Base-by-base conservation (phyloP, 2,888 invertebrate species). In the Lapara coniferarum region DNA sequence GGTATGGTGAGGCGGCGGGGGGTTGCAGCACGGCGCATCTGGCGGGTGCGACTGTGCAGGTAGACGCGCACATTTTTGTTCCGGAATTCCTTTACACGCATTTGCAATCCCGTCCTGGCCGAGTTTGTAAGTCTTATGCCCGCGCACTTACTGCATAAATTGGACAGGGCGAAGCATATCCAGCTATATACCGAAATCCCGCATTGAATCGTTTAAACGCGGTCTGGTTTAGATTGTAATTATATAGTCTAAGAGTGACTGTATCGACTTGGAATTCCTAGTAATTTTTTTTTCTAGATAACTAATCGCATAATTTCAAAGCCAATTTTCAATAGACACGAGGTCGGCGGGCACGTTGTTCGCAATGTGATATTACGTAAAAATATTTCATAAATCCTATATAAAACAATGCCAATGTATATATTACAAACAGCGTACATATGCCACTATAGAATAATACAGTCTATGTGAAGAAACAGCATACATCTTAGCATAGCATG, bases 11-110 rank as follows among this genome's bases (percentile, higher is more conserved):
- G 77, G 77, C 69, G 75, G 77, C 69, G 77, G 77, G 76, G 75
- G 52, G 74, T 72, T 74, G 74, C 71, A 71, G 63, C 19, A 46
- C 69, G 76, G 78, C 79, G 81, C 87, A 86, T 85, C 87, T 86
- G 89, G 83, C 83, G 84, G 81, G 78, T 78, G 80, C 75, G 75
- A 66, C 75, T 72, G 76, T 79, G 82, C 89, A 90, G 91, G 89
- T 91, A 90, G 88, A 86, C 82, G 87, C 84, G 82, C 82, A 82
- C 85, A 89, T 90, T 91, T 91, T 92, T 91, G 89, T 90, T 89
- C 89, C 89, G 88, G 90, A 90, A 92, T 92, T 90, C 88, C 89
- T 89, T 89, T 85, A 87, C 87, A 87, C 85, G 83, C 88, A 93
- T 92, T 92, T 90, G 91, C 92, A 90, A 92, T 91, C 91, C 85